Evolutionary conservation across 1,140 invertebrate genomes (phyloP).

Genomic region (Temnothorax curvispinosus): DNA sequence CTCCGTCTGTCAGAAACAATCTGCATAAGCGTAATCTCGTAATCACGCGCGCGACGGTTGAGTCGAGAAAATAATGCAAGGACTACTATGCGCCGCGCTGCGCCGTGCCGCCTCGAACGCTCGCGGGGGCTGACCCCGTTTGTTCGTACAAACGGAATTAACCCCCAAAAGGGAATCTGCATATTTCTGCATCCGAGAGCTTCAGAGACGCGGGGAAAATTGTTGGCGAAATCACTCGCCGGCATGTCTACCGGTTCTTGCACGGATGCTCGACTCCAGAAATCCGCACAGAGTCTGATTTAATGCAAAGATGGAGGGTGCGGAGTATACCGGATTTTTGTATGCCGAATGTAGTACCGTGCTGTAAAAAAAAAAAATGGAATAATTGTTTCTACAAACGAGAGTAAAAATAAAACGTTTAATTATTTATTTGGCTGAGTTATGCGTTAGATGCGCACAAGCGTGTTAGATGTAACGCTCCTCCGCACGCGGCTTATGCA

Average conservation of each 20-base stretch:
- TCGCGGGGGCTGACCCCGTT: conserved; percentile 38
- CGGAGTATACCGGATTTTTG: background rate
- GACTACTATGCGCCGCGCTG: background rate
- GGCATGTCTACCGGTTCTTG: conserved; percentile 34
- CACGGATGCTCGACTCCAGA: conserved; percentile 36
- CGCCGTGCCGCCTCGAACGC: conserved; percentile 21
- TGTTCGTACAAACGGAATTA: conserved; percentile 56
- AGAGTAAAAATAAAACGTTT: conserved; percentile 15
- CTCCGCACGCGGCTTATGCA: background rate
- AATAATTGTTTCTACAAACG: conserved; percentile 4
- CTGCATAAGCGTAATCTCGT: conserved; percentile 42
- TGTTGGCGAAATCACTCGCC: conserved; percentile 46
- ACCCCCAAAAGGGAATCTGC: conserved; percentile 46
- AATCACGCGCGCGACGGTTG: conserved; percentile 33
- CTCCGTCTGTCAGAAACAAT: conserved; percentile 42
- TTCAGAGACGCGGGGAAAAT: conserved; percentile 35
- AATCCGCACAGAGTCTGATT: conserved; percentile 32
- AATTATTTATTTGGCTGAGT: conserved; percentile 12
- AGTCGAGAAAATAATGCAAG: conserved; percentile 42
- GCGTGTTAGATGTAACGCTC: background rate
- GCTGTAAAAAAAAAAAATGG: background rate
- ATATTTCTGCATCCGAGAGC: conserved; percentile 59
- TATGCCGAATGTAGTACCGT: background rate
- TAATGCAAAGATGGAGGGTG: conserved; percentile 10
- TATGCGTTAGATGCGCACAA: background rate